Percentiles rank a stretch among this genome's conserved stretches.
Evolutionary conservation across 2,113 vertebrate genomes (phyloP).

Genomic region (Ceyx cyanopectus): DNA sequence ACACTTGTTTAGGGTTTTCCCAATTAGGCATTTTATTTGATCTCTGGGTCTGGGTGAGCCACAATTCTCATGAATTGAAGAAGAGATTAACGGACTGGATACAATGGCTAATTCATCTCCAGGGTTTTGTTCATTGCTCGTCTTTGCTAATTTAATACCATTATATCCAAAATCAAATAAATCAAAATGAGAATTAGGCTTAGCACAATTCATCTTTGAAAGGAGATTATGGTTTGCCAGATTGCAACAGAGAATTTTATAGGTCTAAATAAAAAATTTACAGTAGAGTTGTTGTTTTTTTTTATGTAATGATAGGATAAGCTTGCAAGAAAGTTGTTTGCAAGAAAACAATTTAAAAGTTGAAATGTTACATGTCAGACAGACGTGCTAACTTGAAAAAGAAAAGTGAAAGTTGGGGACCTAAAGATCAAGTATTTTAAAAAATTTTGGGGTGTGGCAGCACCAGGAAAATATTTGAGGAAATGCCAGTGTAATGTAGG

Average conservation of each 20-base stretch:
- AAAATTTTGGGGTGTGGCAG: neutral
- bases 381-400: neutral
- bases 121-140: slow-evolving; percentile 82
- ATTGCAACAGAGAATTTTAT: neutral
- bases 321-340: neutral
- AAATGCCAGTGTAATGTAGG: slow-evolving; percentile 45
- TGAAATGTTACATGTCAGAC: neutral
- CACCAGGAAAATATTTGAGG: slow-evolving; percentile 2
- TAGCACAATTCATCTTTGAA: slow-evolving; percentile 17
- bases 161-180: slow-evolving; percentile 80
- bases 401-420: neutral
- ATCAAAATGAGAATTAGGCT: slow-evolving; percentile 83
- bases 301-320: neutral
- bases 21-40: slow-evolving; percentile 89
- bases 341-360: neutral
- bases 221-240: neutral
- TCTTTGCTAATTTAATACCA: slow-evolving; percentile 81
- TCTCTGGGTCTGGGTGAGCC: slow-evolving; percentile 81
- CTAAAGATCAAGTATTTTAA: slow-evolving; percentile 15
- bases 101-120: slow-evolving; percentile 83
- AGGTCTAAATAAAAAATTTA: neutral
- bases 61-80: slow-evolving; percentile 83
- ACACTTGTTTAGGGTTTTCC: slow-evolving; percentile 83
- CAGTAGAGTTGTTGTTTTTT: neutral
- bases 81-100: slow-evolving; percentile 83